phyloP scores from a whole-genome alignment of 2,888 invertebrate species.

The Phortica okadai region DNA sequence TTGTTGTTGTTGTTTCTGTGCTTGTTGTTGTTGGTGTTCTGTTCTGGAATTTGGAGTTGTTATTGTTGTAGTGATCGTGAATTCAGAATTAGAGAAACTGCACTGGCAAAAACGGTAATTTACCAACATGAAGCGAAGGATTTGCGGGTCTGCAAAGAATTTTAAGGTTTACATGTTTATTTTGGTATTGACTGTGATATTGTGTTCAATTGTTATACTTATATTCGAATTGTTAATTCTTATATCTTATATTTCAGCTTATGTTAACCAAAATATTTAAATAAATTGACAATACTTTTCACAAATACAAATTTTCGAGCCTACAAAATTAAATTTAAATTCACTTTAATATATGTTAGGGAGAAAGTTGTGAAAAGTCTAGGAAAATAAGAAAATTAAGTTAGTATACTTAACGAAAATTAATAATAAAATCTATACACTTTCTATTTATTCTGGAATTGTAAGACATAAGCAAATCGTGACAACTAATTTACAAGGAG shows the following conservation, averaged over 20 bases:
- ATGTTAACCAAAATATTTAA: too few relatives aligned
- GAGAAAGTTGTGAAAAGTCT: too few relatives aligned
- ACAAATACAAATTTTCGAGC: too few relatives aligned
- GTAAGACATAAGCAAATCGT: background rate
- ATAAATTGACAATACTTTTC: too few relatives aligned
- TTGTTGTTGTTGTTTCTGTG: constrained; percentile 38
- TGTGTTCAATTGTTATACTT: constrained; percentile 21
- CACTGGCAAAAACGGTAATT: constrained; percentile 75
- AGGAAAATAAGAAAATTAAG: too few relatives aligned
- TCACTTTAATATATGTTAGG: too few relatives aligned
- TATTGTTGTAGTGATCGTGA: constrained; percentile 43
- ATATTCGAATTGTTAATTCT: background rate
- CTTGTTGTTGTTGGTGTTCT: constrained; percentile 38
- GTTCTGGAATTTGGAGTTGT: constrained; percentile 45
- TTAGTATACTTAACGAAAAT: too few relatives aligned
- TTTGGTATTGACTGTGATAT: background rate
- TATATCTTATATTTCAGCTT: background rate
- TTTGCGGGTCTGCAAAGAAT: constrained; percentile 74
- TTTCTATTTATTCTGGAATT: too few relatives aligned
- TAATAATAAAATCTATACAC: too few relatives aligned
- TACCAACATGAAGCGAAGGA: constrained; percentile 74
- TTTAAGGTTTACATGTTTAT: constrained; percentile 40
- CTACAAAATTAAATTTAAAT: too few relatives aligned
- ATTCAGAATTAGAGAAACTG: constrained; percentile 70
- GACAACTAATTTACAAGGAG: background rate